Base-by-base conservation (phyloP, 2,113 vertebrate species). In the Thunnus maccoyii region DNA sequence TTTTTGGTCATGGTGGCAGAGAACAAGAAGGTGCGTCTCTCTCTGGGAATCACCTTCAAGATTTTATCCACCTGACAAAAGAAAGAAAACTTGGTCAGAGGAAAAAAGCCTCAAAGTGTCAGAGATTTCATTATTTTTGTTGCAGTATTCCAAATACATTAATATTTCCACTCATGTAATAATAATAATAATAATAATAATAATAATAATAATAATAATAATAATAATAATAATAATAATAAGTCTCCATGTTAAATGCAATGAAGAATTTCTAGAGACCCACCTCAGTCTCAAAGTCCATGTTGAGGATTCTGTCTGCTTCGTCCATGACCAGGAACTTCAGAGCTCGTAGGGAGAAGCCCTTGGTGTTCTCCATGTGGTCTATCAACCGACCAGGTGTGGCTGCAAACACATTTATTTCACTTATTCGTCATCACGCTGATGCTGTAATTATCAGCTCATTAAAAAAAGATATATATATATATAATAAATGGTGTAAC, bases 1-100 rank as follows among this genome's bases (percentile, higher is more conserved):
- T 99, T 99, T 93, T 99, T 99, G 16, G 98, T 99, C 98, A 99
- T 99, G 22, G 98, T 99, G 67, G 98, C 98, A 54, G 98, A 99
- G 92, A 99, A 99, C 17, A 99, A 92, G 71, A 97, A 99, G 0
- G 98, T 99, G 36, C 95, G 97, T 78, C 98, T 95, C 16, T 99
- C 98, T 92, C 97, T 95, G 47, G 98, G 98, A 91, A 99, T 99
- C 87, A 99, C 97, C 91, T 99, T 99, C 66, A 99, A 63, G 82
- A 99, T 99, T 91, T 99, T 99, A 91, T 99, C 97, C 80, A 99
- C 98, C 98, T 99, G 89, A 13, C 47, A 75, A 73, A 64, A 90
- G 46, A 56, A 15, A 30, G 13, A 46, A n/a, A 17, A 73, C 4
- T 3, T 9, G 10, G 5, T 36, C 3, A 30, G 4, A 30, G 50